phyloP scores from a whole-genome alignment of 2,797 vertebrate species.

The Crax fasciolata region DNA sequence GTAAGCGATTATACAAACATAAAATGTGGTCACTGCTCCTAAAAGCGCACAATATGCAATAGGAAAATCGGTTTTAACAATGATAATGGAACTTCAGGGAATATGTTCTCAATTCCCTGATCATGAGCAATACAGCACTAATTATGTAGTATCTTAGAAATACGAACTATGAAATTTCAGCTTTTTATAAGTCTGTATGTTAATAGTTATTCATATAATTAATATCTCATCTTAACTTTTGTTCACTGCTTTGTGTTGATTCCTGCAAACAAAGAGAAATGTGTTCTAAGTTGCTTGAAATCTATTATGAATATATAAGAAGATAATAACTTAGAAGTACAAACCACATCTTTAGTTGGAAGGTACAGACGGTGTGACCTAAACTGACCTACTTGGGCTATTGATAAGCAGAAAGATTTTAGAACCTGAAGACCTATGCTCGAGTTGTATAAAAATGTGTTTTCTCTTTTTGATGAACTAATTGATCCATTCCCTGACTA shows the following conservation, averaged over 20 bases:
- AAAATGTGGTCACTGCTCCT: not conserved
- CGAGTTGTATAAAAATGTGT: not conserved
- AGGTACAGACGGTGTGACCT: not conserved
- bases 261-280: not conserved
- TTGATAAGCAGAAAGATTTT: not conserved
- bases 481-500: not conserved
- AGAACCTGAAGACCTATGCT: not conserved
- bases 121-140: not conserved
- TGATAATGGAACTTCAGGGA: not conserved
- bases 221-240: not conserved
- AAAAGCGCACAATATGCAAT: not conserved
- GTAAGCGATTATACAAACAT: not conserved
- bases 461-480: not conserved
- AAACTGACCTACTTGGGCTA: fast-evolving
- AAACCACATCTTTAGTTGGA: not conserved
- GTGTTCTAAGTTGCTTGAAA: not conserved
- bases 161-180: not conserved
- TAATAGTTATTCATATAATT: not conserved
- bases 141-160: not conserved
- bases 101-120: not conserved
- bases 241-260: not conserved
- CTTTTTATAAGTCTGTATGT: not conserved
- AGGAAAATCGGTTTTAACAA: not conserved
- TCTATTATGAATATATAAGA: not conserved
- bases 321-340: not conserved